Evolutionary conservation across 2,113 vertebrate species (phyloP).

Genomic region (Astur gentilis): DNA sequence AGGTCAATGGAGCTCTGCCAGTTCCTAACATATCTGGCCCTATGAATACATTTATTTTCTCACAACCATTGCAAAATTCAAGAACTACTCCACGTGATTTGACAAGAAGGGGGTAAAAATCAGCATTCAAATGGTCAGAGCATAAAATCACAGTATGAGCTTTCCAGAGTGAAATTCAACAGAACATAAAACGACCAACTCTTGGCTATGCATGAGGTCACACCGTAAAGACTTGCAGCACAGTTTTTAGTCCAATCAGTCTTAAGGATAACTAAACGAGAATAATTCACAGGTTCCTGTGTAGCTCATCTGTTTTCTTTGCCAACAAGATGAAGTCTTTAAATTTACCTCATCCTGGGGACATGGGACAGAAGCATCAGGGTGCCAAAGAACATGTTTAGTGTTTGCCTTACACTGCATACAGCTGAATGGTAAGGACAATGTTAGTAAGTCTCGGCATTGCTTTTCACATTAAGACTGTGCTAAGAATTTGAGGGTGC

Average conservation of each 20-base stretch:
- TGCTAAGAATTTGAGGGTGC: neutral
- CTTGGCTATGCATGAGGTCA: neutral
- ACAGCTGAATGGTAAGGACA: neutral
- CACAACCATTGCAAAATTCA: neutral
- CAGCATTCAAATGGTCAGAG: neutral
- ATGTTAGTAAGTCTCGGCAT: rapidly evolving
- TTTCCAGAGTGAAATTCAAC: neutral
- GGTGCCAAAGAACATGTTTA: neutral
- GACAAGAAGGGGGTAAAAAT: neutral
- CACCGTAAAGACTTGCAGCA: neutral
- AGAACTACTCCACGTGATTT: neutral
- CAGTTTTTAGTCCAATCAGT: neutral
- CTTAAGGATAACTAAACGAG: neutral
- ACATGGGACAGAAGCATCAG: neutral
- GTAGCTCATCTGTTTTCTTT: neutral
- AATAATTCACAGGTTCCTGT: neutral
- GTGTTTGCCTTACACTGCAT: neutral
- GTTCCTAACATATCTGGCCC: neutral
- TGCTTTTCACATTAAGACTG: neutral
- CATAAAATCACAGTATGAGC: neutral
- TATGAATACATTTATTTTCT: neutral
- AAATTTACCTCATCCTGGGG: neutral
- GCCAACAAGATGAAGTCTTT: neutral
- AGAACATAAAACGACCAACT: neutral
- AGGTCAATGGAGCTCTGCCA: conserved; percentile 19